A percentile compares a stretch with the other conserved stretches of the same genome.
phyloP scores from a whole-genome alignment of 2,113 vertebrate genomes.

The Mormoops blainvillei region DNA sequence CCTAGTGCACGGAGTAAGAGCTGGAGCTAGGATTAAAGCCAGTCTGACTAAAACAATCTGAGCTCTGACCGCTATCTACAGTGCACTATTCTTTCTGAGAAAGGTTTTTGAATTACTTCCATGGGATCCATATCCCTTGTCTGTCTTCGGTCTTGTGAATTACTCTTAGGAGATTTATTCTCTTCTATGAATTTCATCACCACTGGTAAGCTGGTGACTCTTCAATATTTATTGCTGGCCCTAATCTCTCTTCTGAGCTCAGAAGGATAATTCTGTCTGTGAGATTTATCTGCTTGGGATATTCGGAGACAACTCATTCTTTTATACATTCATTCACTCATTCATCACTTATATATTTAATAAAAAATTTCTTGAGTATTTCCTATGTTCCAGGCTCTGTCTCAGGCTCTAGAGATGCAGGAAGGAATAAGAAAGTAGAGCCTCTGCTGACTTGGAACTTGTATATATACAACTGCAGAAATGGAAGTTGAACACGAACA shows the following conservation, averaged over 20 bases:
- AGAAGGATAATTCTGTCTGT: background rate
- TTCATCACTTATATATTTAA: conserved; percentile 32
- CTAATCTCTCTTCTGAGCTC: conserved; percentile 30
- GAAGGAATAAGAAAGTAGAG: background rate
- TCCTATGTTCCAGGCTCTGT: background rate
- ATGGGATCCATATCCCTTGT: background rate
- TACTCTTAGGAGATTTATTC: conserved; percentile 23
- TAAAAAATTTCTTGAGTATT: background rate
- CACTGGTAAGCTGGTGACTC: background rate
- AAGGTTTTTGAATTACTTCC: conserved; percentile 45
- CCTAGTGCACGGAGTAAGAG: background rate
- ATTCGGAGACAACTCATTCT: conserved; percentile 20
- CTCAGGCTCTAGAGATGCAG: background rate
- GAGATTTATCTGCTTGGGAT: conserved; percentile 12
- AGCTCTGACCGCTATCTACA: background rate
- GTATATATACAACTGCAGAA: background rate
- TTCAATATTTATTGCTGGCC: conserved; percentile 12
- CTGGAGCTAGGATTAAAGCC: background rate
- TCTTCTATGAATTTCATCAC: conserved; percentile 22
- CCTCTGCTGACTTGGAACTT: background rate
- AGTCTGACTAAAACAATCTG: background rate
- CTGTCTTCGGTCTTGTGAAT: conserved; percentile 16
- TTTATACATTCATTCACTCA: conserved; percentile 27
- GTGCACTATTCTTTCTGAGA: background rate
- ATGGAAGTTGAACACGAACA: background rate